Evolutionary conservation across 1,140 invertebrate genomes (phyloP).

Genomic region (Goniozus legneri): DNA sequence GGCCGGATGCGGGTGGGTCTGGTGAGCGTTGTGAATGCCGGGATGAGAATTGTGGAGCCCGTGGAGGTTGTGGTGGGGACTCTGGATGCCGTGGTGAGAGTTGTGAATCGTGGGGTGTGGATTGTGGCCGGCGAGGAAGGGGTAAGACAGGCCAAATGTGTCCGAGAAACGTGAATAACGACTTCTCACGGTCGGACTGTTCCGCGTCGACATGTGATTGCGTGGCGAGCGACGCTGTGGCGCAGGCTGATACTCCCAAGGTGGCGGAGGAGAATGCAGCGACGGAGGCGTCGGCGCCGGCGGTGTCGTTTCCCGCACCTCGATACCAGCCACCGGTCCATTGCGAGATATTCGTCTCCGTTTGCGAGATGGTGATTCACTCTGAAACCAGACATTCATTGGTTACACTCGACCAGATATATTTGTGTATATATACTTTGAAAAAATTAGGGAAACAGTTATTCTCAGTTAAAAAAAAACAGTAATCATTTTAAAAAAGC

Average conservation of each 20-base stretch:
- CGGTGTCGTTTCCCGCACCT: constrained; percentile 41
- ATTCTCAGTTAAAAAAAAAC: no score
- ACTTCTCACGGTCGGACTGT: constrained; percentile 39
- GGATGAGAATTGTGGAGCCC: constrained; percentile 34
- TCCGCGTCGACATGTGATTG: constrained; percentile 42
- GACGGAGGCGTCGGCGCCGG: constrained; percentile 36
- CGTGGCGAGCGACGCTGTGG: constrained; percentile 42
- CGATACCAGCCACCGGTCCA: constrained; percentile 40
- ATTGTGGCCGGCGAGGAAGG: constrained; percentile 38
- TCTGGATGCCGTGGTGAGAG: constrained; percentile 32
- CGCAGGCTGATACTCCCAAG: constrained; percentile 40
- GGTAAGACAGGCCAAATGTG: constrained; percentile 36
- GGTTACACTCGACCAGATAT: no score
- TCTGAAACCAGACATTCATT: constrained; percentile 36
- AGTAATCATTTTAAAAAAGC: no score
- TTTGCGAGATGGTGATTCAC: constrained; percentile 46
- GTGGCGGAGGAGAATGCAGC: constrained; percentile 33
- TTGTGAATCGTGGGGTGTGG: constrained; percentile 35
- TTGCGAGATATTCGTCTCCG: constrained; percentile 48
- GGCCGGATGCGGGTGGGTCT: constrained; percentile 31
- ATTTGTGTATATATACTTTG: no score
- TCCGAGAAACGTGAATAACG: constrained; percentile 43
- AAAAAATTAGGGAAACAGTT: no score
- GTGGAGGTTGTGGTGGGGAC: constrained; percentile 33
- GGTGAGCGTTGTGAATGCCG: constrained; percentile 26